These are phyloP conservation scores for Drosophila demipolita DNA, from an alignment of 2,888 invertebrate species.

Conservation along the genomic window DNA sequence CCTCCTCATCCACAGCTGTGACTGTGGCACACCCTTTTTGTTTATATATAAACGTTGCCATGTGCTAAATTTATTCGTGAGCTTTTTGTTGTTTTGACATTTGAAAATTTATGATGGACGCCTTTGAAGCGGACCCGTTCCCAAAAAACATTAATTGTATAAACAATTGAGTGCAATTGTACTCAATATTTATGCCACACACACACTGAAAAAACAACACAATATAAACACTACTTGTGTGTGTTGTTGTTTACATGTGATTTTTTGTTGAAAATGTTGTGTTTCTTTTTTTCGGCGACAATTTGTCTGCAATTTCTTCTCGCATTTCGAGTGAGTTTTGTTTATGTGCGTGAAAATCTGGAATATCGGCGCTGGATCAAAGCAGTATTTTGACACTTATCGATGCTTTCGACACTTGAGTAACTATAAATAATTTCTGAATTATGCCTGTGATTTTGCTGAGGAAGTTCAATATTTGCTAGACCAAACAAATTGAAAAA, in stretches of 20 bases:
- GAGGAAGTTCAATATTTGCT: background rate
- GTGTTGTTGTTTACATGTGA: slow-evolving; percentile 28
- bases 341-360: slow-evolving; percentile 35
- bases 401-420: slow-evolving; percentile 5
- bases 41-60: slow-evolving; percentile 40
- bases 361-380: slow-evolving; percentile 32
- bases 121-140: slow-evolving; percentile 47
- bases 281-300: slow-evolving; percentile 54
- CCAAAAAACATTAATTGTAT: slow-evolving; percentile 28
- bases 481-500: slow-evolving; percentile 15
- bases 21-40: slow-evolving; percentile 12
- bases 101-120: slow-evolving; percentile 65
- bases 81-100: slow-evolving; percentile 65
- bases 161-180: slow-evolving; percentile 62
- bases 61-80: slow-evolving; percentile 49
- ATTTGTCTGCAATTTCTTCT: slow-evolving; percentile 63
- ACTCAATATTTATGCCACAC: slow-evolving; percentile 52
- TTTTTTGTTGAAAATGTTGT: slow-evolving; percentile 14
- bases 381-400: background rate
- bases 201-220: slow-evolving; percentile 16
- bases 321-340: slow-evolving; percentile 16
- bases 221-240: background rate
- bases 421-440: slow-evolving; percentile 37
- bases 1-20: background rate
- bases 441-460: slow-evolving; percentile 15